A percentile compares a stretch with the other conserved stretches of the same genome.
Conservation (phyloP, 2,888 invertebrate genomes). For the Nasonovia ribisnigri region DNA sequence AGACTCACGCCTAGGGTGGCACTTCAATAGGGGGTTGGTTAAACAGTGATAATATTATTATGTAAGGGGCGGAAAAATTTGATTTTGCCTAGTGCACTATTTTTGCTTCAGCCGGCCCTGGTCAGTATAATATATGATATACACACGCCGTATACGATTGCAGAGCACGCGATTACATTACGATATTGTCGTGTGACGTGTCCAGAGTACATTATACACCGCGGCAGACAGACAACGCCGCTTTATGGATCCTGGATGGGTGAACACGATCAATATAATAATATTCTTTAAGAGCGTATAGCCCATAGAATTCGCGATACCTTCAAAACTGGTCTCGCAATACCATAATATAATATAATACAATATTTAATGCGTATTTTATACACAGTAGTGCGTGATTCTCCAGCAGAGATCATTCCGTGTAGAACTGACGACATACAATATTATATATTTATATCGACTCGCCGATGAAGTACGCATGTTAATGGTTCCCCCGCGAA, state of each 20-base stretch:
- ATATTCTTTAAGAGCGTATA: not conserved
- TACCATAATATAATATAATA: not conserved
- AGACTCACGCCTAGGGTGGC: no score
- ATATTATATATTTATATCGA: not conserved
- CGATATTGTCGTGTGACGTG: not conserved
- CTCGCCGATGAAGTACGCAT: not conserved
- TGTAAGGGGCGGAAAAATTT: no score
- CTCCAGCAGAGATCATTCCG: not conserved
- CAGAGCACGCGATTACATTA: not conserved
- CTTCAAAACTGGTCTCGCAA: not conserved
- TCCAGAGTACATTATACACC: not conserved
- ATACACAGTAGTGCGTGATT: not conserved
- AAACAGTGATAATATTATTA: no score
- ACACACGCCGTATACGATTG: not conserved
- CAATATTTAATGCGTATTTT: not conserved
- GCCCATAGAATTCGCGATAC: not conserved
- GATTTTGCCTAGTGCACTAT: no score
- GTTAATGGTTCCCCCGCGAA: not conserved
- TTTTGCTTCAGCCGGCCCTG: no score
- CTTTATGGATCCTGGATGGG: not conserved
- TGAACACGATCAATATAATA: not conserved
- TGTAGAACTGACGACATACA: not conserved
- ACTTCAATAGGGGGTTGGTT: no score
- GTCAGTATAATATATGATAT: no score
- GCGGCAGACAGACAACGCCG: not conserved